These are phyloP conservation scores for Meloidogyne exigua DNA, from an alignment of 1,140 invertebrate genomes.

Conservation along the genomic window DNA sequence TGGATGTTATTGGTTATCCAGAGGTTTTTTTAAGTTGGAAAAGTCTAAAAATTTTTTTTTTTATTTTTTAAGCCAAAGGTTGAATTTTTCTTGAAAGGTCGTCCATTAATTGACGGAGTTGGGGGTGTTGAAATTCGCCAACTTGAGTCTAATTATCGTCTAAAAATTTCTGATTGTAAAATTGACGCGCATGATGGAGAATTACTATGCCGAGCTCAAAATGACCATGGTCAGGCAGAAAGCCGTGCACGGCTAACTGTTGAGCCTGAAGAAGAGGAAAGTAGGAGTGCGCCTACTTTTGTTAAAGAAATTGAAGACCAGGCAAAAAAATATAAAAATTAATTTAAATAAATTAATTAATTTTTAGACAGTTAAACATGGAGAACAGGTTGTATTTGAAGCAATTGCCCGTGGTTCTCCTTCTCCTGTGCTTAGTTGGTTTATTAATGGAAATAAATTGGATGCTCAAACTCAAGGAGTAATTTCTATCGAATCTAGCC, in stretches of 20 bases:
- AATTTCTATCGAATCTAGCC: slow-evolving; percentile 42
- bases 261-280: slow-evolving; percentile 58
- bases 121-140: slow-evolving; percentile 57
- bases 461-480: slow-evolving; percentile 49
- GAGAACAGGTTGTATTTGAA: slow-evolving; percentile 57
- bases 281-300: slow-evolving; percentile 58
- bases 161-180: slow-evolving; percentile 47
- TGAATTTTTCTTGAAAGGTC: slow-evolving; percentile 46
- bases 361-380: slow-evolving; percentile 58
- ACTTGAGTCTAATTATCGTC: slow-evolving; percentile 51
- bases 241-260: slow-evolving; percentile 56
- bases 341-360: slow-evolving; percentile 3
- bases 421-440: slow-evolving; percentile 56
- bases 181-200: slow-evolving; percentile 60
- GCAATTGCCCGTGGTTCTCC: slow-evolving; percentile 59
- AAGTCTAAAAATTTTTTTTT: slow-evolving; percentile 36
- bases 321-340: slow-evolving; percentile 15
- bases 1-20: slow-evolving; percentile 64
- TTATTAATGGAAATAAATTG: slow-evolving; percentile 54
- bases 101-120: slow-evolving; percentile 43
- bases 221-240: slow-evolving; percentile 59
- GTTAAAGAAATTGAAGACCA: slow-evolving; percentile 64
- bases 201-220: slow-evolving; percentile 50
- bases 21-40: slow-evolving; percentile 48
- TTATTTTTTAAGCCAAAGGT: slow-evolving; percentile 24